These are phyloP conservation scores for Acheta domesticus DNA, from an alignment of 2,888 invertebrate species.

Conservation along the genomic window DNA sequence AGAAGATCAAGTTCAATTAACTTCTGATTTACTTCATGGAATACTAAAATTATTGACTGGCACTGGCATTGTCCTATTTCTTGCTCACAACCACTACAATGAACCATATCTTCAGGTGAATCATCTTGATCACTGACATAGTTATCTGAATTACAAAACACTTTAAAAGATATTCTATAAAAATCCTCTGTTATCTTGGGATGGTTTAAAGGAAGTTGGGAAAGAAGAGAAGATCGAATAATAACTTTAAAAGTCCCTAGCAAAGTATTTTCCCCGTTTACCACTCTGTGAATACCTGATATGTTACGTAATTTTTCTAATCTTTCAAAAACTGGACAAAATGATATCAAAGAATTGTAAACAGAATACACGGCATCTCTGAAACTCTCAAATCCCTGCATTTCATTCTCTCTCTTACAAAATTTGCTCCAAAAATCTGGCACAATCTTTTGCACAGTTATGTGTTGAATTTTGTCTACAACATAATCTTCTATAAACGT, in stretches of 20 bases:
- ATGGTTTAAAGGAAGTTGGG: constrained; percentile 68
- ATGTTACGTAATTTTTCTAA: constrained; percentile 54
- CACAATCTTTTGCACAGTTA: constrained; percentile 58
- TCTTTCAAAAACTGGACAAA: constrained; percentile 55
- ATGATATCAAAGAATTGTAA: constrained; percentile 55
- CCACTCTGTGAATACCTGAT: constrained; percentile 50
- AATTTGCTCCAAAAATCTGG: constrained; percentile 68
- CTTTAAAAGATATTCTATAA: constrained; percentile 73
- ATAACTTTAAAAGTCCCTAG: constrained; percentile 61
- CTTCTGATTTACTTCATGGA: constrained; percentile 71
- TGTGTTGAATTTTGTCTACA: constrained; percentile 56
- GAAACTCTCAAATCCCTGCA: constrained; percentile 62
- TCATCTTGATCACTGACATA: constrained; percentile 47
- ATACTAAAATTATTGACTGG: constrained; percentile 63
- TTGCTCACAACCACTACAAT: constrained; percentile 71
- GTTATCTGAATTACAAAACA: constrained; percentile 55
- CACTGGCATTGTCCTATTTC: constrained; percentile 62
- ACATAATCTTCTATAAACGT: constrained; percentile 45
- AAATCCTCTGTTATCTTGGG: constrained; percentile 68
- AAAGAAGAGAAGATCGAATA: constrained; percentile 62
- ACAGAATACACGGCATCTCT: constrained; percentile 64
- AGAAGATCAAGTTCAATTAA: constrained; percentile 73
- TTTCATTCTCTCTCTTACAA: constrained; percentile 38
- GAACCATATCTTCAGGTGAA: constrained; percentile 56
- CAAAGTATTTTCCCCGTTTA: constrained; percentile 56